Percentiles rank a stretch among this genome's conserved stretches.
Conservation (phyloP, 2,888 invertebrate genomes). For the Drosophila melanosoma region DNA sequence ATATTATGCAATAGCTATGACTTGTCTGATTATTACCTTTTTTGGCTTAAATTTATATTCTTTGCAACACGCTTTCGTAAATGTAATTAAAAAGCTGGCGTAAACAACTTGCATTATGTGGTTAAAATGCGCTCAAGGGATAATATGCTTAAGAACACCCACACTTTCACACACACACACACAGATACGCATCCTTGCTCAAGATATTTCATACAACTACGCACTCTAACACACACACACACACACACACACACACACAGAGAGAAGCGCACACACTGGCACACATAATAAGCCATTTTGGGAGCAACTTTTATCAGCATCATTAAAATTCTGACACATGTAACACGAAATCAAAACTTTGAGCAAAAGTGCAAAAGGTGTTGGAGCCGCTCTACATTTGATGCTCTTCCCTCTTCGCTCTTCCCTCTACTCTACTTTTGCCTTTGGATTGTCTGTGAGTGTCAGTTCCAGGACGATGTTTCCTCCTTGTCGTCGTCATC, state of each 20-base stretch:
- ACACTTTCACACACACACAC: background rate
- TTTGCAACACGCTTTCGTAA: slow-evolving; percentile 12
- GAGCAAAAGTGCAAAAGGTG: slow-evolving; percentile 81
- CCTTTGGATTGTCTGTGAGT: slow-evolving; percentile 24
- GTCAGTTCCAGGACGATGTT: slow-evolving; percentile 35
- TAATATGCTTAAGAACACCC: slow-evolving; percentile 54
- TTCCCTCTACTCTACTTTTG: background rate
- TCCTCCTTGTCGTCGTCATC: slow-evolving; percentile 13
- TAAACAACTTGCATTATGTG: slow-evolving; percentile 49
- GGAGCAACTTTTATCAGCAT: slow-evolving; percentile 78
- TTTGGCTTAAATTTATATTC: slow-evolving; percentile 31
- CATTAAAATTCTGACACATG: slow-evolving; percentile 81
- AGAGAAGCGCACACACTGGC: slow-evolving; percentile 40
- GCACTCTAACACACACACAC: background rate
- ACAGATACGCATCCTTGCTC: slow-evolving; percentile 20
- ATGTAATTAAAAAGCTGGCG: slow-evolving; percentile 66
- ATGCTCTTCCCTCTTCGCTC: background rate
- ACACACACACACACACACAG: slow-evolving; percentile 24
- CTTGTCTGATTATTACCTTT: background rate
- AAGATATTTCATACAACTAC: slow-evolving; percentile 18
- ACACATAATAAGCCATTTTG: slow-evolving; percentile 77
- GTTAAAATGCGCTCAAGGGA: slow-evolving; percentile 68
- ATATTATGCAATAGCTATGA: background rate
- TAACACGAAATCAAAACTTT: slow-evolving; percentile 81
- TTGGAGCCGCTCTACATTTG: slow-evolving; percentile 36